phyloP scores from a whole-genome alignment of 2,888 invertebrate species.

The Venustoraphidia nigricollis region DNA sequence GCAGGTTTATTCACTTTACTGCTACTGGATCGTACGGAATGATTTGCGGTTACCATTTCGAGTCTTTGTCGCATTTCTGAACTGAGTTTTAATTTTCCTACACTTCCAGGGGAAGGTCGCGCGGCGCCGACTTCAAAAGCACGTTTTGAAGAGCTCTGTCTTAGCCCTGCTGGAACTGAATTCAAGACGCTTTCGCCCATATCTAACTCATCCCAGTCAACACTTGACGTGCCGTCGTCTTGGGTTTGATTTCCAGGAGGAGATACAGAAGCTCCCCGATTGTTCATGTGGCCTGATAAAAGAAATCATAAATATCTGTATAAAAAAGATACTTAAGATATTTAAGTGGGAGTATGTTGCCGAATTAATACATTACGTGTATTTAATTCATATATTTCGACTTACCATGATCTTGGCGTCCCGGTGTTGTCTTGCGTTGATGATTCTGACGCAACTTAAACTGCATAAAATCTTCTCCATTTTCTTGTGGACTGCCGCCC shows the following conservation, averaged over 20 bases:
- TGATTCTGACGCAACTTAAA: constrained; percentile 73
- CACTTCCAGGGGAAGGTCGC: constrained; percentile 70
- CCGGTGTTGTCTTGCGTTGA: constrained; percentile 63
- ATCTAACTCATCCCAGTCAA: constrained; percentile 7
- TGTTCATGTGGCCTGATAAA: no score
- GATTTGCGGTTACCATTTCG: constrained; percentile 78
- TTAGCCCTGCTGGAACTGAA: no score
- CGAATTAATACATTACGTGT: no score
- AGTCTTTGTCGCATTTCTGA: constrained; percentile 83
- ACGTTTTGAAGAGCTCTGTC: constrained; percentile 23
- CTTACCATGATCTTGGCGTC: no score
- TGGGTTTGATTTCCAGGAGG: neutral
- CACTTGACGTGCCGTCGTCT: constrained; percentile 1
- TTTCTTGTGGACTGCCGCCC: constrained; percentile 45
- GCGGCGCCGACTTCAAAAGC: constrained; percentile 72
- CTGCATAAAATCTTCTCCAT: constrained; percentile 68
- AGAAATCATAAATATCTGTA: no score
- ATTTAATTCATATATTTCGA: no score
- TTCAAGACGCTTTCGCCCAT: neutral
- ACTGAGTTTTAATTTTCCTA: constrained; percentile 79
- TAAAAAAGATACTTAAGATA: no score
- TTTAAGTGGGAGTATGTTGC: no score
- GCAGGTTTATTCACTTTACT: constrained; percentile 54
- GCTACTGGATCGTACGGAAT: constrained; percentile 66
- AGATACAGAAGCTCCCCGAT: no score